phyloP scores from a whole-genome alignment of 2,797 vertebrate species.

The Taenioides sp. region DNA sequence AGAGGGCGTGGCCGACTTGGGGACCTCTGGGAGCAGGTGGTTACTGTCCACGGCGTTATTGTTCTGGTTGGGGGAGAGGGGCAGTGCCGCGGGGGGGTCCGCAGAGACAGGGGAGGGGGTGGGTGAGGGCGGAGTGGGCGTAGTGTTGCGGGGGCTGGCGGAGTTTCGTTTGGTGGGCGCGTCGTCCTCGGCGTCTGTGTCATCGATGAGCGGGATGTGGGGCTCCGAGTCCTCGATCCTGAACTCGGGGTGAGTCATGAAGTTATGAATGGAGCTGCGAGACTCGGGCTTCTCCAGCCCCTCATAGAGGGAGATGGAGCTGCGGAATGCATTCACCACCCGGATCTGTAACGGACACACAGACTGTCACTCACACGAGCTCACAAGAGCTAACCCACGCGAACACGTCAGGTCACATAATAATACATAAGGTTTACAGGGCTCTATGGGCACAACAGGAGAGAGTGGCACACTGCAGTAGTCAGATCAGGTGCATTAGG shows the following conservation, averaged over 20 bases:
- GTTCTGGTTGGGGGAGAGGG: constrained; percentile 95
- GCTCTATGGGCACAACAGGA: background rate
- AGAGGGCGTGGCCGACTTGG: constrained; percentile 91
- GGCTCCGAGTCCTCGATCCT: constrained; percentile 99
- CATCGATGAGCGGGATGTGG: constrained; percentile 98
- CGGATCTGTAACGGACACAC: constrained; percentile 85
- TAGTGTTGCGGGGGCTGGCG: constrained; percentile 75
- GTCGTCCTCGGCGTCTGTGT: constrained; percentile 97
- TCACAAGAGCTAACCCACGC: too few species aligned
- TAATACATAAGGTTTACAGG: background rate
- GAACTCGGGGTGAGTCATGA: constrained; percentile 99
- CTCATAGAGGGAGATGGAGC: constrained; percentile 98
- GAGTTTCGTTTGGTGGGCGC: constrained; percentile 96
- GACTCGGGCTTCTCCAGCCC: constrained; percentile 98
- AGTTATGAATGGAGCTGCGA: constrained; percentile 97
- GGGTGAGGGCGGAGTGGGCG: constrained; percentile 79
- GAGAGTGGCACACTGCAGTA: constrained; percentile 53
- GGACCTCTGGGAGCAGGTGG: constrained; percentile 91
- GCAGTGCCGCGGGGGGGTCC: constrained; percentile 75
- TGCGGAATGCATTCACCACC: constrained; percentile 99
- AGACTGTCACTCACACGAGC: constrained; percentile 51
- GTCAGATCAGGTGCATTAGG: too few species aligned
- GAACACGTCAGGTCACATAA: too few species aligned
- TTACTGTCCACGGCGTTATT: constrained; percentile 98
- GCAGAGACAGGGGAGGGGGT: constrained; percentile 56